Evolutionary conservation across 2,113 vertebrate genomes (phyloP), one percentile per base, ranked within the genome.

Genomic region (Tupaia chinensis): DNA sequence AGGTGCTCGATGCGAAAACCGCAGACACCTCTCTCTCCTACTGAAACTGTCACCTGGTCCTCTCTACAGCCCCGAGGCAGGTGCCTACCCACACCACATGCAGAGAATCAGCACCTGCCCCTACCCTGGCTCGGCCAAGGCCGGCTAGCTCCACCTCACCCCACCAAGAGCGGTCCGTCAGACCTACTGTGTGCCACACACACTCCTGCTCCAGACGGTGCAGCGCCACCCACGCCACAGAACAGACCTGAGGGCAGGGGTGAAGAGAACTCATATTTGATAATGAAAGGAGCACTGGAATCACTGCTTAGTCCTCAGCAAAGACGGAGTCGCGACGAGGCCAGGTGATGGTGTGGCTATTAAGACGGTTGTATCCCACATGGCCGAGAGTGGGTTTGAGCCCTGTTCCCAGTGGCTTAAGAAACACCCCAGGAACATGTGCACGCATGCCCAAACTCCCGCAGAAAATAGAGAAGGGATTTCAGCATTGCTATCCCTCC

Each of bases 91-190:
- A 9, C 23, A 15, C 5, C 0, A 2, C 16, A 14, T 16, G 9
- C 53, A 14, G 54, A 69, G 19, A 27, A 32, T 5, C 8, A 7
- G 22, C 34, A 16, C 54, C 19, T 20, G n/a, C 22, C 86, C 17
- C 25, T 60, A 2, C 22, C 0, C 53, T 44, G 44, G 3, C 14
- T 53, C 69, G 14, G n/a, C 53, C 22, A 53, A 23, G 6, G 17
- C 23, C 65, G 20, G 12, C n/a, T 4, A 32, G 19, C 54, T 63
- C 58, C 17, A 15, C 20, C 13, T 17, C 17, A 22, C n/a, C 13
- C 23, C 15, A 60, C 17, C 10, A 0, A 0, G 2, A 11, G 14
- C 34, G 2, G 2, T n/a, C 14, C 4, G 16, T 9, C 22, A 7
- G 54, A 32, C 84, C 29, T 1, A 13, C 15, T 3, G 60, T 2